Evolutionary conservation across 30 jellyfish, hydroid and myxozoan species (phyloP).

Genomic region (Chrysaora quinquecirrha): DNA sequence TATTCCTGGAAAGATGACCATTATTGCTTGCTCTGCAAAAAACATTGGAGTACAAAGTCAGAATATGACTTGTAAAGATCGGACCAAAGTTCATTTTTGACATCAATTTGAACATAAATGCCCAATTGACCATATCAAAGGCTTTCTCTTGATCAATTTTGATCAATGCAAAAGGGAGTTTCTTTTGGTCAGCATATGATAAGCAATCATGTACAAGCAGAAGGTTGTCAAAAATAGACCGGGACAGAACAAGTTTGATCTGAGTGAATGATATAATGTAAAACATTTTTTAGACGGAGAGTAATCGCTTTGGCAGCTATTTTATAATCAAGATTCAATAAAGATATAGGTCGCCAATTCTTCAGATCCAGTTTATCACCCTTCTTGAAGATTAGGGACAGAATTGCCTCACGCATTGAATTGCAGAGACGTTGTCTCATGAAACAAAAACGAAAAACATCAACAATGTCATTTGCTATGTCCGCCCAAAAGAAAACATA

Average conservation of each 20-base stretch:
- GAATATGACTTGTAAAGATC: not conserved
- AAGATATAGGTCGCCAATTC: too few species aligned
- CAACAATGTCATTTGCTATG: not conserved
- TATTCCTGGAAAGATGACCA: constrained; percentile 8
- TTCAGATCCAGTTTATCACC: too few species aligned
- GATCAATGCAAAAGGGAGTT: too few species aligned
- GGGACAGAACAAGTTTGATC: constrained; percentile 72
- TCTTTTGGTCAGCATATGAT: not conserved
- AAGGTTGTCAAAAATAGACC: constrained; percentile 42
- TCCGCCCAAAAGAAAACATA: constrained; percentile 19
- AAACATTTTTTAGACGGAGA: too few species aligned
- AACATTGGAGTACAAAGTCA: not conserved
- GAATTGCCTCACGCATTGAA: constrained; percentile 32
- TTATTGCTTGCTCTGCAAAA: not conserved
- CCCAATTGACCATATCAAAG: constrained; percentile 53
- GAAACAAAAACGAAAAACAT: constrained; percentile 5
- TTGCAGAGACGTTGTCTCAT: not conserved
- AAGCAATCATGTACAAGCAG: constrained; percentile 26
- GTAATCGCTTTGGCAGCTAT: constrained; percentile 35
- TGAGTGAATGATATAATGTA: not conserved
- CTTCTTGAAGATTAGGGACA: not conserved
- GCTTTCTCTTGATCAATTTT: too few species aligned
- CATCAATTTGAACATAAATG: constrained; percentile 22
- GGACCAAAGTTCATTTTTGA: constrained; percentile 38
- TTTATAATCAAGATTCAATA: constrained; percentile 21